Evolutionary conservation across 2,113 vertebrate genomes (phyloP).

Genomic region (Acrocephalus arundinaceus): DNA sequence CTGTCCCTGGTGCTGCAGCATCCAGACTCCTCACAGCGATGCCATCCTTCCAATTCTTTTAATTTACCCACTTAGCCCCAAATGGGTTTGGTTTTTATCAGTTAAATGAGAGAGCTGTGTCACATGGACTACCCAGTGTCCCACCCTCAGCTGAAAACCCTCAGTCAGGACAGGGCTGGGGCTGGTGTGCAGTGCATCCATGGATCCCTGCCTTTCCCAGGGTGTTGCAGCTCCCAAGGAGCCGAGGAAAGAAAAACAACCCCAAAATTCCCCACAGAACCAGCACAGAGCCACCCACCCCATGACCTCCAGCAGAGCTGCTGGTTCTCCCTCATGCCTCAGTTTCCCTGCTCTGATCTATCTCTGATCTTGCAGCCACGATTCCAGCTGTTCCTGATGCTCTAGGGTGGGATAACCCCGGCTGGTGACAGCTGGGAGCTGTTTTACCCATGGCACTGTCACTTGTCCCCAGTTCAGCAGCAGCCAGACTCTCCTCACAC

Average conservation of each 20-base stretch:
- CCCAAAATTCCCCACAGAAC: neutral
- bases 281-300: neutral
- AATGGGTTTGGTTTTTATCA: neutral
- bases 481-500: no score
- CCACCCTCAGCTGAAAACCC: neutral
- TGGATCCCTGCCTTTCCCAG: neutral
- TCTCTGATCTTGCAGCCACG: neutral
- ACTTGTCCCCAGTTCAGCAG: no score
- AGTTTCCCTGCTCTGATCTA: neutral
- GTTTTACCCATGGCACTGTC: fast-evolving
- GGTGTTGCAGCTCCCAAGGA: neutral
- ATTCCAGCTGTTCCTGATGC: neutral
- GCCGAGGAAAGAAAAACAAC: neutral
- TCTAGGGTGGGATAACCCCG: neutral
- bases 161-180: neutral
- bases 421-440: neutral
- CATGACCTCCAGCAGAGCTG: neutral
- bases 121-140: neutral
- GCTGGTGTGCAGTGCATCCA: neutral
- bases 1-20: no score
- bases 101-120: neutral
- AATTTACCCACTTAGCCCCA: no score
- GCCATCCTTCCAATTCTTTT: no score
- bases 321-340: neutral
- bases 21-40: no score